Conservation (phyloP, 92 coral and sea anemone genomes). For the Parazoanthus darwini region DNA sequence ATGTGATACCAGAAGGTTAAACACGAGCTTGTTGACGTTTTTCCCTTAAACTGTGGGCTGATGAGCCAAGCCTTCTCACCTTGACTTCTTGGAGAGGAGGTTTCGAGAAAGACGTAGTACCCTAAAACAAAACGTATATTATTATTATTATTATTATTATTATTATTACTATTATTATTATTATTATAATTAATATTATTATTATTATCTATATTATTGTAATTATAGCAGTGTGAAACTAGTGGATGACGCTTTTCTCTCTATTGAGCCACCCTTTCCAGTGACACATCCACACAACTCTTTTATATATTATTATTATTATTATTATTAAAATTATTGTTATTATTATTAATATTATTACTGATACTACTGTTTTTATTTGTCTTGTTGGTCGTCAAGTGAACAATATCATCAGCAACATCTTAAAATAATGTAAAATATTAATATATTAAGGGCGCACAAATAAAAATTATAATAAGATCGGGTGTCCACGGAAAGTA, state of each 20-base stretch:
- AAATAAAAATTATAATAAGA: not conserved
- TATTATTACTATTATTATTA: not conserved
- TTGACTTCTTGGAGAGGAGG: constrained; percentile 69
- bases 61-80: constrained; percentile 86
- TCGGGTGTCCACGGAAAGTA: not conserved
- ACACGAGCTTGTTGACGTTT: constrained; percentile 64
- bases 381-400: not conserved
- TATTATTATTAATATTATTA: not conserved
- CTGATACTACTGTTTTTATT: not conserved
- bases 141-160: not conserved
- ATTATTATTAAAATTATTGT: not conserved
- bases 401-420: too few species aligned
- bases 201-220: not conserved
- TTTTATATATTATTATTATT: not conserved
- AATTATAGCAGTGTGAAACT: too few species aligned
- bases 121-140: constrained; percentile 52
- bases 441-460: not conserved
- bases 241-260: too few species aligned
- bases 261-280: too few species aligned
- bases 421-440: not conserved
- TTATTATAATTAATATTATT: not conserved
- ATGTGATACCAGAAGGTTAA: constrained; percentile 98
- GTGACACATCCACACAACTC: too few species aligned
- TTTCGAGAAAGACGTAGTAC: constrained; percentile 78
- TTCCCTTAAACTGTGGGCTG: constrained; percentile 74